Evolutionary conservation across 1,140 invertebrate genomes (phyloP).

Genomic region (Arion vulgaris): DNA sequence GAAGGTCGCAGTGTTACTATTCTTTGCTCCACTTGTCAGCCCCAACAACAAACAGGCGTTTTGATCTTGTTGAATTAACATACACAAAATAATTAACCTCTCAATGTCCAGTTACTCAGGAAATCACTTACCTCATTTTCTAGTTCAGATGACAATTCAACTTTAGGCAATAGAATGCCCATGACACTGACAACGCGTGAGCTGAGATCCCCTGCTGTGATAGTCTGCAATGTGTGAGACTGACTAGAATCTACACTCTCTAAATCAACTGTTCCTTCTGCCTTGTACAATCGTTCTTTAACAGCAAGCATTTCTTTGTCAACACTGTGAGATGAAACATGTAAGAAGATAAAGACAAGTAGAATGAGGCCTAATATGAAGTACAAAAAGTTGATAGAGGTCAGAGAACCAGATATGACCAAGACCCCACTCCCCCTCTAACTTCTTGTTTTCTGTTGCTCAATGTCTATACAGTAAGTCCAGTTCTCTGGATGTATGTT

Average conservation of each 20-base stretch:
- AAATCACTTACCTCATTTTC: conserved; percentile 16
- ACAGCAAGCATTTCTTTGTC: neutral
- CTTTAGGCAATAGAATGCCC: conserved; percentile 47
- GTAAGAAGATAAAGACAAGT: neutral
- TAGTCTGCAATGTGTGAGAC: conserved; percentile 21
- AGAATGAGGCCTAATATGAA: too few species aligned
- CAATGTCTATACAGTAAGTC: too few species aligned
- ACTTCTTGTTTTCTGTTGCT: too few species aligned
- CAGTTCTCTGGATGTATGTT: too few species aligned
- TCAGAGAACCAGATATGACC: too few species aligned
- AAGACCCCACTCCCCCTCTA: too few species aligned
- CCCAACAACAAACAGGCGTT: too few species aligned
- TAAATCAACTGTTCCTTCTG: conserved; percentile 10
- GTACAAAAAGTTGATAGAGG: too few species aligned
- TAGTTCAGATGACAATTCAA: neutral
- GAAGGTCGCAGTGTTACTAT: too few species aligned
- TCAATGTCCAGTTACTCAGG: too few species aligned
- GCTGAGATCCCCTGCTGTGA: conserved; percentile 39
- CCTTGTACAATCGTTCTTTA: neutral
- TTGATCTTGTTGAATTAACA: too few species aligned
- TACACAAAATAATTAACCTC: neutral
- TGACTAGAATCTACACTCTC: conserved; percentile 14
- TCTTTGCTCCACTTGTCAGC: too few species aligned
- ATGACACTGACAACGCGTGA: conserved; percentile 48
- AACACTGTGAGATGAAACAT: neutral